Percentiles rank a stretch among this genome's conserved stretches.
These are phyloP conservation scores for Neodiprion lecontei DNA, from an alignment of 1,140 invertebrate species.

Conservation along the genomic window DNA sequence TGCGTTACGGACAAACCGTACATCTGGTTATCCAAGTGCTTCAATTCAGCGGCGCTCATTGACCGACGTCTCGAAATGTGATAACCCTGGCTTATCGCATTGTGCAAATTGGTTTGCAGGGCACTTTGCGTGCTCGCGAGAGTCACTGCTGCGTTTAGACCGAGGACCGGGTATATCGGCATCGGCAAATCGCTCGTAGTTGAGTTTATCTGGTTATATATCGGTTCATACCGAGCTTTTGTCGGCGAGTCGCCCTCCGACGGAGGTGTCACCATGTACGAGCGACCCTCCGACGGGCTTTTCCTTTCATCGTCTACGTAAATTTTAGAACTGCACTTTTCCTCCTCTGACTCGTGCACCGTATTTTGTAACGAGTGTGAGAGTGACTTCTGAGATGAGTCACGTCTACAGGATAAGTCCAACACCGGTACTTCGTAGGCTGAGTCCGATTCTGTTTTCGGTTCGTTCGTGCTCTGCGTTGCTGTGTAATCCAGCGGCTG, in stretches of 20 bases:
- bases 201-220: conserved; percentile 23
- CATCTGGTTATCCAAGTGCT: not conserved
- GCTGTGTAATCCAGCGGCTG: conserved; percentile 28
- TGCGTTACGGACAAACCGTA: not conserved
- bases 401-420: conserved; percentile 41
- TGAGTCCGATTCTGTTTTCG: not conserved
- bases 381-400: not conserved
- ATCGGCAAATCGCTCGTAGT: not conserved
- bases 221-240: conserved; percentile 30
- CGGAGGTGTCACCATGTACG: conserved; percentile 44
- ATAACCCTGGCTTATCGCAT: not conserved
- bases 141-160: not conserved
- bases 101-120: not conserved
- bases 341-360: not conserved
- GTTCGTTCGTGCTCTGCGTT: not conserved
- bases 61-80: not conserved
- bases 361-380: not conserved
- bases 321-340: not conserved
- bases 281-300: conserved; percentile 33
- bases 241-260: conserved; percentile 44
- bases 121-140: not conserved
- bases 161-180: not conserved
- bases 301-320: conserved; percentile 19
- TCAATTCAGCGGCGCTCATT: too few relatives aligned
- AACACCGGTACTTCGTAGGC: conserved; percentile 21